These are phyloP conservation scores for Ameiurus melas DNA, from an alignment of 2,113 vertebrate genomes.

Conservation along the genomic window DNA sequence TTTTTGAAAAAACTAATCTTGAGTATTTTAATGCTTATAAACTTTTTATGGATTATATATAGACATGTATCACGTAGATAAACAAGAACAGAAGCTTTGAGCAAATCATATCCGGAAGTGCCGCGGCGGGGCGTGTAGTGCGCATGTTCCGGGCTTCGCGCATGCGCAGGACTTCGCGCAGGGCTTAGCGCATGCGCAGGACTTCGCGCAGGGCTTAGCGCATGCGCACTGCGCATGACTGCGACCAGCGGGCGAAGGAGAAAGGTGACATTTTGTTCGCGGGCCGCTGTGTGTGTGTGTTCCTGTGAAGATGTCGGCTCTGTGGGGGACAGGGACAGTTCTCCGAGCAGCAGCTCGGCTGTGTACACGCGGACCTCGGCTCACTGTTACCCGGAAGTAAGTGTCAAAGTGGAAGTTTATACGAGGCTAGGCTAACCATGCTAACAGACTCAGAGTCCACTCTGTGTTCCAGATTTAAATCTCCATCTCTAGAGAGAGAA, in stretches of 20 bases:
- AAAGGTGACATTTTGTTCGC: conserved; percentile 33
- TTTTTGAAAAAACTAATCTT: neutral
- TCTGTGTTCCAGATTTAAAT: too few relatives aligned
- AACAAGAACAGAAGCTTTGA: neutral
- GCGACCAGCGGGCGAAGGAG: neutral
- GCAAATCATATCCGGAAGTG: neutral
- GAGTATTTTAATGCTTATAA: neutral
- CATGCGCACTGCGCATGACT: neutral
- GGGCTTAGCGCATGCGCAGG: too few relatives aligned
- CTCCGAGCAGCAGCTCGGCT: conserved; percentile 28
- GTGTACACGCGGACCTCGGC: conserved; percentile 18
- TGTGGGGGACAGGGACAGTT: conserved; percentile 22
- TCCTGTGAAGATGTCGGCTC: conserved; percentile 23
- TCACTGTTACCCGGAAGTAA: conserved; percentile 24
- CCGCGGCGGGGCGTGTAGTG: neutral
- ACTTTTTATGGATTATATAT: neutral
- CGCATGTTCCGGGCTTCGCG: neutral
- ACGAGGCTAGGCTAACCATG: neutral
- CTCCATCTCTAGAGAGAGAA: too few relatives aligned
- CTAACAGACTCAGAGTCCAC: neutral
- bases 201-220: too few relatives aligned
- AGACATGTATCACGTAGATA: neutral
- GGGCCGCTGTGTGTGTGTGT: neutral
- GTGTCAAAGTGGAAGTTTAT: neutral
- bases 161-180: too few relatives aligned